Base-by-base conservation (phyloP, 2,888 invertebrate genomes). In the Prosopocoilus inquinatus region DNA sequence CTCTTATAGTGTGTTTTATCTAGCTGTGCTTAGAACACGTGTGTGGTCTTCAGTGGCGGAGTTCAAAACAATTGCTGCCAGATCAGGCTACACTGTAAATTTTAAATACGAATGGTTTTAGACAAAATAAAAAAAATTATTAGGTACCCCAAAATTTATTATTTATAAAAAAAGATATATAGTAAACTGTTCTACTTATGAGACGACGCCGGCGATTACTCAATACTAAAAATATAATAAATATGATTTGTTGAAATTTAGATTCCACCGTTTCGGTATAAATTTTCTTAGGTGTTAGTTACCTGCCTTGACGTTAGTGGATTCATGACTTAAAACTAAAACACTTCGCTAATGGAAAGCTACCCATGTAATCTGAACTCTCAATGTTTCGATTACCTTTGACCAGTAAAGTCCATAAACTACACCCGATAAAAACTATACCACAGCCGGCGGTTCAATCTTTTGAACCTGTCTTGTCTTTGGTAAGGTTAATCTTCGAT, bases 11-110 rank as follows among this genome's bases (percentile, higher is more conserved):
- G 9, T 41, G 41, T 41, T 41, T 41, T 11, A 41, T 41, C 41
- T 41, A 41, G 13, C 13, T 9, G 9, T 41, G 38, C 38, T 38
- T 11, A 38, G 15, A 47, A 35, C 34, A 35, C 57, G 63, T 60
- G 67, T 67, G 67, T 66, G 65, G 65, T 66, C 65, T 56, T 13
- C 49, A 46, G 48, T 50, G 57, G 43, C 55, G 47, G 41, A 41
- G 41, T 16, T 13, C 13, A 9, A 38, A 11, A 41, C 12, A 15
- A 41, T 41, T 12, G n/a, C 35, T 34, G 20, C 1, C 20, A 28
- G 20, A 3, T 5, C 20, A 28, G 20, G 20, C 20, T 28, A 28
- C 20, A 4, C 20, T 28, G 20, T 28, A 28, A 28, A 28, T 28
- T 28, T 20, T 28, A 28, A 28, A 28, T 7, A 28, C 3, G 5